A percentile compares a stretch with the other conserved stretches of the same genome.
These are phyloP conservation scores for Dallia pectoralis DNA, from an alignment of 2,797 vertebrate species.

Conservation along the genomic window DNA sequence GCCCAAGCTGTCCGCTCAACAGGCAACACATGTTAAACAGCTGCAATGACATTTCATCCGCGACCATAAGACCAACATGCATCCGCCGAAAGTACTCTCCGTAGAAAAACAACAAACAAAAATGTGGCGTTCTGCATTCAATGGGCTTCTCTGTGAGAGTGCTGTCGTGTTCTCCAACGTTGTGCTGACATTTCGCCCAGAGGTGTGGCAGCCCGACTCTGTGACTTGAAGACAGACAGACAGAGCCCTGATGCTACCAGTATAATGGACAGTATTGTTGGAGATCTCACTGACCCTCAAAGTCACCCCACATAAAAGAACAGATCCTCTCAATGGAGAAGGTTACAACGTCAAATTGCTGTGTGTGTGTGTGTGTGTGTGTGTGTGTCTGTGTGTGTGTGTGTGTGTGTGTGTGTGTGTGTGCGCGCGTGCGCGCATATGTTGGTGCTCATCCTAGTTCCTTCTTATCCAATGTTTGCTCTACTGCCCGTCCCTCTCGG, in stretches of 20 bases:
- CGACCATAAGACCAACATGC: slow-evolving; percentile 19
- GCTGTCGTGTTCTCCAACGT: slow-evolving; percentile 7
- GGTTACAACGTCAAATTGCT: slow-evolving; percentile 47
- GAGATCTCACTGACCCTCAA: slow-evolving; percentile 60
- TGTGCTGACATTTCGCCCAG: slow-evolving; percentile 63
- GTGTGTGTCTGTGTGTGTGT: slow-evolving; percentile 8
- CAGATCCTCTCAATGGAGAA: slow-evolving; percentile 50
- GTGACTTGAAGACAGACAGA: slow-evolving; percentile 49
- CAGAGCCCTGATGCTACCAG: slow-evolving; percentile 48
- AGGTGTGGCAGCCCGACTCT: slow-evolving; percentile 66
- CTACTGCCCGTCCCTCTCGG: slow-evolving; percentile 39
- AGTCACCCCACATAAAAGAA: slow-evolving; percentile 74
- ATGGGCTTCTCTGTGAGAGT: slow-evolving; percentile 30
- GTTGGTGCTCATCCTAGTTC: slow-evolving; percentile 16
- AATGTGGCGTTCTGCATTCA: slow-evolving; percentile 28
- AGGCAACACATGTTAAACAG: background rate
- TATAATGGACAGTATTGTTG: slow-evolving; percentile 76
- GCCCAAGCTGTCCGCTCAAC: background rate
- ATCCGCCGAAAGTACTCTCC: background rate
- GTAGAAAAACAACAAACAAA: slow-evolving; percentile 48
- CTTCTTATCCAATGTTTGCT: slow-evolving; percentile 46
- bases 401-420: background rate
- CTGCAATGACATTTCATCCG: background rate
- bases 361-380: slow-evolving; percentile 10
- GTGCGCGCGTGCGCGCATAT: slow-evolving; percentile 2